Base-by-base conservation (phyloP, 2,797 vertebrate genomes). In the Pangasius krempfi region DNA sequence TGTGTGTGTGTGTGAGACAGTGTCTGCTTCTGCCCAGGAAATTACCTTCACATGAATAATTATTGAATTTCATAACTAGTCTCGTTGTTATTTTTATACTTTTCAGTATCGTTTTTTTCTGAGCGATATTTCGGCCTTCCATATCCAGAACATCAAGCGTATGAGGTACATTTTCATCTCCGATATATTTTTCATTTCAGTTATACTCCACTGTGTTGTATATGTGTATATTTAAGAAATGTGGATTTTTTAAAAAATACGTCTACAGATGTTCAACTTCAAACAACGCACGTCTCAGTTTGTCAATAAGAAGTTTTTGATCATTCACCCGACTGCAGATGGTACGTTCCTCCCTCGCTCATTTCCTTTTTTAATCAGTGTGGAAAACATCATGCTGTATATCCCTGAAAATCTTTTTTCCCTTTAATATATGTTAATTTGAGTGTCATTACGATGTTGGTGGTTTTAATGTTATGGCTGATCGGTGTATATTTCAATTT, bases 271-370 rank as follows among this genome's bases (percentile, higher is more conserved):
- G 95, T 96, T 97, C 83, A 98, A 96, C 93, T 93, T 98, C 92
- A 95, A 95, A 0, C 96, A 97, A 87, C 96, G 97, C 87, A 96
- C 97, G 0, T 95, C 97, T 16, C 95, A 96, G 62, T 96, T 98
- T 91, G 95, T 95, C 37, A 97, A 97, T 78, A 97, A 98, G 93
- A 97, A 97, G 94, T 97, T 99, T 92, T 95, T 99, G 90, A 97
- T 99, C 88, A 96, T 99, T 92, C 99, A 99, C 50, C 97, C 98
- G 16, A 99, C 99, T 0, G 98, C 98, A 30, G 99, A 99, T 2
- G 99, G 99, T 99, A 94, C 5, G 56, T 79, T 14, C 12, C 30
- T 22, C 47, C 25, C 60, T 78, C 37, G 62, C 80, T 47, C 25
- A 9, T 78, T 50, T 9, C 20, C 54, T 5, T 76, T 27, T 30